These are phyloP conservation scores for Notodonta dromedarius DNA, from an alignment of 2,888 invertebrate genomes.

Conservation along the genomic window DNA sequence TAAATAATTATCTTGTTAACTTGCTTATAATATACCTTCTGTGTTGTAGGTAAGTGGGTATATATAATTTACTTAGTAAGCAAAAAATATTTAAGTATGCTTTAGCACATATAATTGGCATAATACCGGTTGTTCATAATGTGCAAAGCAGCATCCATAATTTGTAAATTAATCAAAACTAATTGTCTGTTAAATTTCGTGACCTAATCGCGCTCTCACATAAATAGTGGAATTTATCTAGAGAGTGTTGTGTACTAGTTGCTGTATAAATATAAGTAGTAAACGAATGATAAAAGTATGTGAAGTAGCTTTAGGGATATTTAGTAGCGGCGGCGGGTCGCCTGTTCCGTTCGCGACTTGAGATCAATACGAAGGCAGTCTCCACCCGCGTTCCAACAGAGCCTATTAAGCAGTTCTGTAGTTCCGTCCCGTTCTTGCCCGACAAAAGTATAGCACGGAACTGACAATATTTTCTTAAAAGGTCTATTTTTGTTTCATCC, in stretches of 20 bases:
- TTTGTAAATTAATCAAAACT: not conserved
- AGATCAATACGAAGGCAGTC: slow-evolving; percentile 76
- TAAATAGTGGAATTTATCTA: slow-evolving; percentile 12
- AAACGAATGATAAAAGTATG: slow-evolving; percentile 43
- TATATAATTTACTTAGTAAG: no score
- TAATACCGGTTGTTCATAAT: no score
- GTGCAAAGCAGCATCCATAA: no score
- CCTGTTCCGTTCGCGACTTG: slow-evolving; percentile 57
- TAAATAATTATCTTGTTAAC: no score
- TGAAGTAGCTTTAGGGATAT: slow-evolving; percentile 52
- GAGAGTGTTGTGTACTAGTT: not conserved
- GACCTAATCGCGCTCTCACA: slow-evolving; percentile 14
- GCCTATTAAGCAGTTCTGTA: slow-evolving; percentile 40
- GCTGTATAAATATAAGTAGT: slow-evolving; percentile 17
- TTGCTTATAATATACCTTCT: no score
- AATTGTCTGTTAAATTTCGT: slow-evolving; percentile 9
- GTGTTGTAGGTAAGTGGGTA: no score
- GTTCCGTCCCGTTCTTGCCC: slow-evolving; percentile 42
- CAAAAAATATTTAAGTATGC: no score
- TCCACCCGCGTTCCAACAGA: slow-evolving; percentile 56
- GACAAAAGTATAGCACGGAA: slow-evolving; percentile 11
- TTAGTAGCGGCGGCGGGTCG: slow-evolving; percentile 54
- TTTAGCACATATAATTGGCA: no score
- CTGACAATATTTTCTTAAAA: not conserved
- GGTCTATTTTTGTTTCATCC: slow-evolving; percentile 2